Percentiles rank a stretch among this genome's conserved stretches.
phyloP scores from a whole-genome alignment of 2,113 vertebrate genomes.

The Pao palembangensis region DNA sequence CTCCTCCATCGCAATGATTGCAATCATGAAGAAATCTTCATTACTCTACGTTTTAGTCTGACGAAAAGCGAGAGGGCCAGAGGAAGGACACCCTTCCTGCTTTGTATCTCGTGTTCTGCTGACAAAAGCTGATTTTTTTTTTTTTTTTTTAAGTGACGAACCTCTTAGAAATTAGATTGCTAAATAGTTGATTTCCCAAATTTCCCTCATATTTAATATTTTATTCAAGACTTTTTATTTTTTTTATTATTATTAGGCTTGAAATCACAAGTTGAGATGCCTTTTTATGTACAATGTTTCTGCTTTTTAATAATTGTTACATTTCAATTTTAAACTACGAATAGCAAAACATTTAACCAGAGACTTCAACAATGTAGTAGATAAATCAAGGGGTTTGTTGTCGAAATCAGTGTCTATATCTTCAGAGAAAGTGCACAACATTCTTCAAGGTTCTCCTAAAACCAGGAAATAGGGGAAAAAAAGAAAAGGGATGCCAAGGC shows the following conservation, averaged over 20 bases:
- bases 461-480: neutral
- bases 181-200: constrained; percentile 29
- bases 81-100: constrained; percentile 71
- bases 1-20: neutral
- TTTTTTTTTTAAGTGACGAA: constrained; percentile 38
- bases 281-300: neutral
- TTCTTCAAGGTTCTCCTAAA: too few species aligned
- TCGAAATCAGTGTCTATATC: too few species aligned
- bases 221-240: neutral
- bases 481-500: neutral
- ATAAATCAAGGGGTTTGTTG: too few species aligned
- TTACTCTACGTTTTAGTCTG: constrained; percentile 2
- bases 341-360: too few species aligned
- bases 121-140: constrained; percentile 51
- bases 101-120: constrained; percentile 66
- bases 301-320: too few species aligned
- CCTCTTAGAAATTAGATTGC: constrained; percentile 39
- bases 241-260: neutral
- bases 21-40: neutral
- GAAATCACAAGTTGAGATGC: neutral
- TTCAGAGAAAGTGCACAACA: too few species aligned
- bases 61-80: constrained; percentile 21
- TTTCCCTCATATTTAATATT: too few species aligned
- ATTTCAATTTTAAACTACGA: too few species aligned
- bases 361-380: too few species aligned